Evolutionary conservation across 2,797 vertebrate species (phyloP), one percentile per base, ranked within the genome.

Genomic region (Sciurus vulgaris): DNA sequence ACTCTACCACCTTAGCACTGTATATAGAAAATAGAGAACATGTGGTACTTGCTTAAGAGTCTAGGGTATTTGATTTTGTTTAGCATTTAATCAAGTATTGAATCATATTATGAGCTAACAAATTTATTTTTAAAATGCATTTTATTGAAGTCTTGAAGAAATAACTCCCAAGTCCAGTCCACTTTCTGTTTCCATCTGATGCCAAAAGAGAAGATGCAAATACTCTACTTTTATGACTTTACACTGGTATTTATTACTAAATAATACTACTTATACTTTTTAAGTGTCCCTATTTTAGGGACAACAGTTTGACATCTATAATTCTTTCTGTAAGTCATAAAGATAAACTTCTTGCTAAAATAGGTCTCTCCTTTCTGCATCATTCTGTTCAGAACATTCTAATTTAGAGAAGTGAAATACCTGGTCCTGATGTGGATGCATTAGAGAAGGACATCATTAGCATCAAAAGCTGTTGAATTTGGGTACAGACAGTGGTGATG

Each of bases 341-440:
- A 77, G 54, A 22, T 73, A 73, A 81, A 33, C 15, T 67, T 85
- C 33, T 89, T 67, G 4, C 0, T 82, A 77, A 67, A 91, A 51
- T 86, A 47, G 22, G 8, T 81, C 84, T 94, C 1, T 87, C 70
- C 13, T 83, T 93, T 86, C 12, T 89, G 33, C 17, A 7, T 54
- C 65, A 84, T 93, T 77, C 72, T 81, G 92, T 92, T 95, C 49
- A 96, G 49, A 89, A 35, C 11, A 72, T 78, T 94, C 41, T 51
- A 49, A 78, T 76, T 35, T 56, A 72, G 44, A 72, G 44, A 22
- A 28, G 14, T 74, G 24, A 81, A 78, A 35, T 35, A 47, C 12
- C 13, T 1, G 33, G 7, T 54, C 13, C 8, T 72, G 38, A 44
- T 12, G n/a, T 24, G 38, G 7, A 76, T 65, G 20, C 73, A 4